Evolutionary conservation across 1,140 invertebrate genomes (phyloP), one percentile per base, ranked within the genome.

Genomic region (Mycetomoellerius zeteki): DNA sequence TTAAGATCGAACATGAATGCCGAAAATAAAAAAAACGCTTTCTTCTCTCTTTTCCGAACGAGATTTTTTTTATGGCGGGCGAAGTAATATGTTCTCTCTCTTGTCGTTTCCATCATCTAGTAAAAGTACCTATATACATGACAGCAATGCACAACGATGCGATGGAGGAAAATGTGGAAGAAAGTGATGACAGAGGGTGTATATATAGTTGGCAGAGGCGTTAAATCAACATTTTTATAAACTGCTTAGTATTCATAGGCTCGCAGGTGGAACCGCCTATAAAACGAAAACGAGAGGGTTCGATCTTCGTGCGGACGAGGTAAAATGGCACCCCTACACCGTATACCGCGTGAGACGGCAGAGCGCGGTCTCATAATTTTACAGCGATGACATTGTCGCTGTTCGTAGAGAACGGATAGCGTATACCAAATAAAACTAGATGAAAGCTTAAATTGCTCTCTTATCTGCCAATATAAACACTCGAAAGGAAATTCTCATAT

Each of bases 221-320:
- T 93, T 95, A 94, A 94, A 95, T 95, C 94, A 94, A 95, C 94
- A 95, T 95, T 95, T 95, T 95, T 95, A 95, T 95, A 94, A 95
- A 94, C 94, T 93, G 92, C 92, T 95, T 93, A 94, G 94, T 95
- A 95, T 95, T 95, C 94, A 95, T 94, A 92, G 93, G 93, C 92
- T 94, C 86, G 90, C 91, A 81, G 81, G 89, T 89, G 89, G 89
- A 69, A 82, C 78, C 71, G 88, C 85, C 89, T 91, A 91, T 91
- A 92, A 91, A 84, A 90, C 82, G 86, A 85, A 89, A 91, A 85
- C 86, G 87, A 89, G 92, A 86, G 86, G 81, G 88, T 93, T 93
- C 92, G 92, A 93, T 92, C 91, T 80, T 43, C 21, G 54, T 60
- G 80, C 58, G 86, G 24, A 47, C 37, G 78, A 82, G 58, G 43